These are phyloP conservation scores for Takifugu ocellatus DNA, from an alignment of 2,797 vertebrate species.

Conservation along the genomic window DNA sequence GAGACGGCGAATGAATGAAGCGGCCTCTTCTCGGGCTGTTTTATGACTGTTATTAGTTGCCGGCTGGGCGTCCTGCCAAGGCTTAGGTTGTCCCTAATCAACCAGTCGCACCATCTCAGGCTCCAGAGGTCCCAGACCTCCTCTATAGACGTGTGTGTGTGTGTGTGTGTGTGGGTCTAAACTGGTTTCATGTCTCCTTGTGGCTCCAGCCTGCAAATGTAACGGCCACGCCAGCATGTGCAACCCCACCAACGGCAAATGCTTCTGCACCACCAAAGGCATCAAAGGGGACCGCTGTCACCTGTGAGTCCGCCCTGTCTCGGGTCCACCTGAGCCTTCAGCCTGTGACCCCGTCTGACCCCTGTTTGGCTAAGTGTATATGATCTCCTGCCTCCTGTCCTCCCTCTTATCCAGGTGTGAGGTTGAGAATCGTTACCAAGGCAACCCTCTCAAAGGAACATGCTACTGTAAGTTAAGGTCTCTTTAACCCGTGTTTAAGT, in stretches of 20 bases:
- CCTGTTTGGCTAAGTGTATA: too few relatives aligned
- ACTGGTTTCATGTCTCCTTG: background rate
- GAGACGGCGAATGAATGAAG: constrained; percentile 36
- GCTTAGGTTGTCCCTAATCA: background rate
- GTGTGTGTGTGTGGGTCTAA: background rate
- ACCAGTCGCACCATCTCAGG: too few relatives aligned
- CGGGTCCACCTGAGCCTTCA: background rate
- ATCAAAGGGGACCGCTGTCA: constrained; percentile 98
- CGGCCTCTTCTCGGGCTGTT: too few relatives aligned
- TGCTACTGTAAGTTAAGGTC: constrained; percentile 93
- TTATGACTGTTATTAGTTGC: too few relatives aligned
- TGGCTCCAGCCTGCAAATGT: constrained; percentile 88
- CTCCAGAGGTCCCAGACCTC: too few relatives aligned
- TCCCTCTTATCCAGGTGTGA: constrained; percentile 83
- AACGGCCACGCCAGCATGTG: constrained; percentile 94
- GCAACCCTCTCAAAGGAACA: constrained; percentile 97
- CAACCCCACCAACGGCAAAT: constrained; percentile 92
- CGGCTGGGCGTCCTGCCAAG: background rate
- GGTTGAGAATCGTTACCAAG: constrained; percentile 97
- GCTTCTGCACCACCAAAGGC: constrained; percentile 97
- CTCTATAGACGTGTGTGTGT: background rate
- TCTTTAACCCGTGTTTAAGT: background rate
- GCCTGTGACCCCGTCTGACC: too few relatives aligned
- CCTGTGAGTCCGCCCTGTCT: constrained; percentile 81
- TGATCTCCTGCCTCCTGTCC: background rate